These are phyloP conservation scores for Stomorhina lunata DNA, from an alignment of 2,888 invertebrate genomes.

Conservation along the genomic window DNA sequence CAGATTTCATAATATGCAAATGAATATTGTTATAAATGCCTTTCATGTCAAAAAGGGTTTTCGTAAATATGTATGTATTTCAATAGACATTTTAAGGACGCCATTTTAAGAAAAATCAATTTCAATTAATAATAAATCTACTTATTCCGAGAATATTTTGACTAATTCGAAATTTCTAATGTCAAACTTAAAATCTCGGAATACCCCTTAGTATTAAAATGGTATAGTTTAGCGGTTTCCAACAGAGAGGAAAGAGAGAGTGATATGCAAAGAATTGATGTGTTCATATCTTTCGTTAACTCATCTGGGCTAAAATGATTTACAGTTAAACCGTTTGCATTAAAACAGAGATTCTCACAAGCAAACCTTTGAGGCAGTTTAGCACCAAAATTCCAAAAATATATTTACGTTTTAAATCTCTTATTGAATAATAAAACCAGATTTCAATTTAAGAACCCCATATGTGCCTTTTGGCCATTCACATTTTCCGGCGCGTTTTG, in stretches of 20 bases:
- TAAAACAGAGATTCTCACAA: too few relatives aligned
- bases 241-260: neutral
- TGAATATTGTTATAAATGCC: neutral
- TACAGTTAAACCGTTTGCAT: slow-evolving; percentile 26
- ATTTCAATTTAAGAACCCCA: too few relatives aligned
- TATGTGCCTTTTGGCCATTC: slow-evolving; percentile 32
- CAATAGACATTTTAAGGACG: too few relatives aligned
- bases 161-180: too few relatives aligned
- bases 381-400: neutral
- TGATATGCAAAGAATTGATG: slow-evolving; percentile 11
- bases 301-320: slow-evolving; percentile 23
- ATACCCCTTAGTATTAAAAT: neutral
- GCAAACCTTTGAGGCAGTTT: neutral
- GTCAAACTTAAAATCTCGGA: too few relatives aligned
- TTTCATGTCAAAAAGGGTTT: neutral
- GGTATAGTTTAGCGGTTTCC: neutral
- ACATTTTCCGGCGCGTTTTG: slow-evolving; percentile 15
- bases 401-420: too few relatives aligned
- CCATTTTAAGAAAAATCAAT: too few relatives aligned
- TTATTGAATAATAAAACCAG: too few relatives aligned
- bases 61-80: neutral
- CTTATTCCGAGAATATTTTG: too few relatives aligned
- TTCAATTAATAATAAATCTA: too few relatives aligned
- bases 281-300: neutral
- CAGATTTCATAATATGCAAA: neutral